Evolutionary conservation across 2,888 invertebrate species (phyloP).

Genomic region (Dryadula phaetusa): DNA sequence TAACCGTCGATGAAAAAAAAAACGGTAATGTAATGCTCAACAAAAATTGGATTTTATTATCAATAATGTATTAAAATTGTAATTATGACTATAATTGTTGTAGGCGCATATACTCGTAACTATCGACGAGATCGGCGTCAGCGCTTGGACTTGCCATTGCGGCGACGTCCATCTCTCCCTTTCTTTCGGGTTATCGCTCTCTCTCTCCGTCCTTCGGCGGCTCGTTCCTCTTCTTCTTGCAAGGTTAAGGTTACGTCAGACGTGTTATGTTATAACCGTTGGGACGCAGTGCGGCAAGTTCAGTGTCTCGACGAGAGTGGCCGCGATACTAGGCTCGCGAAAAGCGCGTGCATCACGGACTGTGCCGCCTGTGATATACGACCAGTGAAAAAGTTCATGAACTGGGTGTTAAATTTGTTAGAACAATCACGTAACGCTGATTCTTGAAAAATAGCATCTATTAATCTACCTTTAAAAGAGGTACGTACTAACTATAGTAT

Average conservation of each 20-base stretch:
- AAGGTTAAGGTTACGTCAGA: constrained; percentile 85
- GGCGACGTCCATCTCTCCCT: constrained; percentile 71
- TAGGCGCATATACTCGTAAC: constrained; percentile 34
- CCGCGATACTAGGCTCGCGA: constrained; percentile 79
- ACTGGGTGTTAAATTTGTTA: constrained; percentile 81
- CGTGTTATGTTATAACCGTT: constrained; percentile 85
- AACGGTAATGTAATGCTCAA: too few relatives aligned
- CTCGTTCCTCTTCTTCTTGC: constrained; percentile 84
- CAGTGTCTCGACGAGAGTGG: constrained; percentile 84
- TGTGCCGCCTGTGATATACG: constrained; percentile 80
- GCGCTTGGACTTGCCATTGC: constrained; percentile 46
- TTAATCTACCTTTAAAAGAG: constrained; percentile 55
- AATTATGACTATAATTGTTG: constrained; percentile 30
- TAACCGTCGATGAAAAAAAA: too few relatives aligned
- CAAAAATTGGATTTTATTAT: too few relatives aligned
- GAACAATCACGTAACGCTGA: constrained; percentile 74
- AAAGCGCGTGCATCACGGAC: constrained; percentile 70
- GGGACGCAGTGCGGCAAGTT: constrained; percentile 82
- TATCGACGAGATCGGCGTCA: constrained; percentile 39
- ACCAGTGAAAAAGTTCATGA: constrained; percentile 82
- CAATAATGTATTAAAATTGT: constrained; percentile 36
- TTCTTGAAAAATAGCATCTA: constrained; percentile 52
- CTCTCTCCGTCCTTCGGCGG: constrained; percentile 83
- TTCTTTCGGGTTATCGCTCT: constrained; percentile 80
- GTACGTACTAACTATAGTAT: constrained; percentile 60